Conservation (phyloP, 2,113 vertebrate genomes). For the Pelecanus crispus region DNA sequence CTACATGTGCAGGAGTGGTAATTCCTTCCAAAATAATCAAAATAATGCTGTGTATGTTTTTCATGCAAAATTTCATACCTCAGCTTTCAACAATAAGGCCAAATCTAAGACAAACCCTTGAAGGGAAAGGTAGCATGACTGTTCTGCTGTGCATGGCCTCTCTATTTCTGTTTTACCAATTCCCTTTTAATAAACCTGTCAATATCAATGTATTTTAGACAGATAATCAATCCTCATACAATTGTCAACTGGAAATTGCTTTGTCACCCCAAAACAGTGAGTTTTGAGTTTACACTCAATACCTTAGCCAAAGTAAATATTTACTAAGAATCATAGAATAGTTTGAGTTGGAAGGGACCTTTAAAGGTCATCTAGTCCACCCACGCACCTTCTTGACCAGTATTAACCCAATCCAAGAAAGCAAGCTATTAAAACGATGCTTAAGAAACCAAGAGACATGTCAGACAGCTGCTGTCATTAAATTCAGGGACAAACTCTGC, state of each 20-base stretch:
- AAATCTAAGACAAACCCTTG: not conserved
- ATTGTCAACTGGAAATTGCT: not conserved
- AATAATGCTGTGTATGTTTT: not conserved
- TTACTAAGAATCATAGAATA: not conserved
- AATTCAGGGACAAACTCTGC: not conserved
- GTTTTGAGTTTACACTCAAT: not conserved
- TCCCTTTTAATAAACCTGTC: not conserved
- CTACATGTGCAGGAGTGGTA: not conserved
- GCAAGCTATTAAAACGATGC: not conserved
- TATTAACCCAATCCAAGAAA: not conserved
- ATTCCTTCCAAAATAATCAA: not conserved
- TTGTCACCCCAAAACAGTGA: not conserved
- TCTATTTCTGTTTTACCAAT: not conserved
- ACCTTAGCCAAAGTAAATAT: not conserved
- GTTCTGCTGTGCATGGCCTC: not conserved
- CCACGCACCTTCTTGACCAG: not conserved
- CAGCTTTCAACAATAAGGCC: not conserved
- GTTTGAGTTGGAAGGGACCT: not conserved
- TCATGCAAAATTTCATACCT: not conserved
- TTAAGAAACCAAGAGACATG: not conserved
- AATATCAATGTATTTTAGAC: not conserved
- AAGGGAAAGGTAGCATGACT: not conserved
- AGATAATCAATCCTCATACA: not conserved
- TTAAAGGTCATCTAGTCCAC: not conserved
- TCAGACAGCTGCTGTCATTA: not conserved